Evolutionary conservation across 2,888 invertebrate species (phyloP), one percentile per base, ranked within the genome.

Genomic region (Sisyra nigra): DNA sequence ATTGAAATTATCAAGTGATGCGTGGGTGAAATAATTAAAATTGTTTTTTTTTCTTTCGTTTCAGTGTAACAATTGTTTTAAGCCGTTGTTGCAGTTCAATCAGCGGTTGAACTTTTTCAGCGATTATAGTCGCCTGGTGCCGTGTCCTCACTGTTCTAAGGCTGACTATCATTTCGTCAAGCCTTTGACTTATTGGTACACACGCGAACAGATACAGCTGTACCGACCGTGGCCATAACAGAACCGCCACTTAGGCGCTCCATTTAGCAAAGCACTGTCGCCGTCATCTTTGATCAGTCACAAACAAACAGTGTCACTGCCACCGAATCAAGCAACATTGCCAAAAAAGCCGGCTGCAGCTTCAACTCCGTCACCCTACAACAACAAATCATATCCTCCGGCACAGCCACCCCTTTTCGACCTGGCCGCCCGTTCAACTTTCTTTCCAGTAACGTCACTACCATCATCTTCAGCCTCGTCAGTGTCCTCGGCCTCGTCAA

Each of bases 161-260:
- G 72, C 83, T 55, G 94, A 94, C 67, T 84, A 85, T 44, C 94
- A 96, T 70, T 94, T 94, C 69, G 89, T 93, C 53, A 92, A 92
- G 69, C 85, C 89, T 42, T 69, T 94, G 57, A 70, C 74, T 49
- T 78, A 79, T 64, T 86, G 86, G 70, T 88, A 81, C 73, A 76
- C 81, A 56, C 80, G 83, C 65, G 77, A 77, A 69, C 68, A 68
- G 43, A 69, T 68, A 58, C 72, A 74, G 65, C 68, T 78, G 51
- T 70, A 68, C 64, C 78, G 79, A 66, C 73, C 79, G 77, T 81
- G 83, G 81, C 85, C 86, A 80, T 87, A 86, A 85, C 86, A 79
- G 72, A 68, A 76, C 74, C 80, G 74, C 72, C 70, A 73, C 72
- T 70, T 74, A 72, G 74, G 73, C 64, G 59, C 62, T 58, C 62